A percentile compares a stretch with the other conserved stretches of the same genome.
Evolutionary conservation across 1,140 invertebrate species (phyloP).

Genomic region (Epicauta chinensis): DNA sequence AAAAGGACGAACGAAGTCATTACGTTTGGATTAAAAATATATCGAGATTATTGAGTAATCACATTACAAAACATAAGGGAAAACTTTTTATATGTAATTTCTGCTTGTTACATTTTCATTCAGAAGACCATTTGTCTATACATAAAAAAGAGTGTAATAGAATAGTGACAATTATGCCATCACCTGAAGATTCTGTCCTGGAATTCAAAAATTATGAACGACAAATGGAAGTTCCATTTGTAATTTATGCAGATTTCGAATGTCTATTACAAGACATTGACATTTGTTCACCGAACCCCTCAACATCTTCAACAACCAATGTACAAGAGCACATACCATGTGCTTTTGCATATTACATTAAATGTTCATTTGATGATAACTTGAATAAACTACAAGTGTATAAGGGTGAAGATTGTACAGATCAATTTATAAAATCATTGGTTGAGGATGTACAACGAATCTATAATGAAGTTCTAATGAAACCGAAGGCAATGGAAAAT

Average conservation of each 20-base stretch:
- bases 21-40: conserved; percentile 35
- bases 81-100: conserved; percentile 33
- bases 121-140: no score
- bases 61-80: conserved; percentile 25
- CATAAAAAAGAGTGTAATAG: no score
- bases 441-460: background rate
- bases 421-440: background rate
- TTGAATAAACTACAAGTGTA: background rate
- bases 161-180: no score
- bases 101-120: conserved; percentile 18
- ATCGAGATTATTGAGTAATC: conserved; percentile 26
- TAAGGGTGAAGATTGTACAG: background rate
- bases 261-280: background rate
- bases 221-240: background rate
- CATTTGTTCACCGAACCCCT: no score
- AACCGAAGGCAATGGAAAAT: no score
- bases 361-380: background rate
- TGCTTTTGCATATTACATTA: background rate
- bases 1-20: conserved; percentile 27
- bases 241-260: background rate
- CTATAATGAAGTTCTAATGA: no score
- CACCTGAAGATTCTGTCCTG: background rate
- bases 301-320: no score
- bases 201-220: conserved; percentile 1
- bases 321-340: no score